These are phyloP conservation scores for Sarcophaga peregrina DNA, from an alignment of 1,140 invertebrate species.

Conservation along the genomic window DNA sequence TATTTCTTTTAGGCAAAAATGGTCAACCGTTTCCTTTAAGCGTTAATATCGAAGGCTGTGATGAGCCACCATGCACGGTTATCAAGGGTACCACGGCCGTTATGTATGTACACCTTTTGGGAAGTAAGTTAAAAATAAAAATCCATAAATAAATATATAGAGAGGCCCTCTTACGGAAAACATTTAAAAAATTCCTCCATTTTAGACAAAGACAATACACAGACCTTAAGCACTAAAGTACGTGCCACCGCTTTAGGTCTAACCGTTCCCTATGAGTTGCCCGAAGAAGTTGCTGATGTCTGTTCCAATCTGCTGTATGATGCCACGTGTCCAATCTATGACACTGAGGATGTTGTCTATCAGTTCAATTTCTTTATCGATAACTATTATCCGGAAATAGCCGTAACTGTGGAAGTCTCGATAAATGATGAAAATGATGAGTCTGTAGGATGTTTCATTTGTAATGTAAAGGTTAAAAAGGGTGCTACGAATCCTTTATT, in stretches of 20 bases:
- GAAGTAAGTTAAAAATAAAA: conserved; percentile 21
- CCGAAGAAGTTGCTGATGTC: conserved; percentile 58
- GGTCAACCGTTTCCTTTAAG: conserved; percentile 53
- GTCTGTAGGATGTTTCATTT: conserved; percentile 54
- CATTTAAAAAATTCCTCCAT: not conserved
- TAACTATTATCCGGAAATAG: conserved; percentile 56
- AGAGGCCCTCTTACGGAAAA: not conserved
- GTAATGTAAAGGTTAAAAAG: conserved; percentile 42
- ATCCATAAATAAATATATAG: too few relatives aligned
- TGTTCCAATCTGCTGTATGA: conserved; percentile 58
- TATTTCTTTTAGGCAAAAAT: conserved; percentile 49
- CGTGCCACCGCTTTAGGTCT: conserved; percentile 58
- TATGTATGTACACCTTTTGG: conserved; percentile 49
- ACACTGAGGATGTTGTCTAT: conserved; percentile 60
- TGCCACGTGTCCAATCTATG: conserved; percentile 59
- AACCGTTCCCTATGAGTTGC: conserved; percentile 54
- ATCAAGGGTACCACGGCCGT: conserved; percentile 53
- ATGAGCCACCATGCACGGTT: conserved; percentile 56
- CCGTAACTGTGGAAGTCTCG: conserved; percentile 56
- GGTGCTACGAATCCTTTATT: not conserved
- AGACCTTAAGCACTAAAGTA: conserved; percentile 51
- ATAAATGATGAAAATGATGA: conserved; percentile 51
- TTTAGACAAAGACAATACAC: conserved; percentile 53
- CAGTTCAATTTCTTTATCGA: conserved; percentile 60
- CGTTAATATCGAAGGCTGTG: conserved; percentile 54